A percentile compares a stretch with the other conserved stretches of the same genome.
phyloP scores from a whole-genome alignment of 2,888 invertebrate species.

The Lithophane ornitopus region DNA sequence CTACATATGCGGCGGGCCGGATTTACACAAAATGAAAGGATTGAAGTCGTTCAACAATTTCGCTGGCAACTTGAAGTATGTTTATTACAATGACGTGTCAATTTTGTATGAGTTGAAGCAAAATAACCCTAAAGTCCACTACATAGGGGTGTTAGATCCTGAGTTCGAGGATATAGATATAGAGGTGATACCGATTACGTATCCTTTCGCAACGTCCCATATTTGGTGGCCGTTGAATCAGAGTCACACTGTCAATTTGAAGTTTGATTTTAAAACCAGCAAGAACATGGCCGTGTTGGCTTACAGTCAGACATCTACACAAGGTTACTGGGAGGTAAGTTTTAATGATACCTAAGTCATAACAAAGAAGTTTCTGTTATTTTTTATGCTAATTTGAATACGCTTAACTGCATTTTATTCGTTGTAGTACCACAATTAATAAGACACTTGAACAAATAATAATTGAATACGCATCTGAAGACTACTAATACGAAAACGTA shows the following conservation, averaged over 20 bases:
- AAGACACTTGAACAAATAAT: slow-evolving; percentile 35
- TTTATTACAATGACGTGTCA: slow-evolving; percentile 98
- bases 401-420: slow-evolving; percentile 18
- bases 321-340: slow-evolving; percentile 96
- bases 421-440: slow-evolving; percentile 2
- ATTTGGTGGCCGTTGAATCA: slow-evolving; percentile 96
- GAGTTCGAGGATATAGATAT: slow-evolving; percentile 96
- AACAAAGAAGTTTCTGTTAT: slow-evolving; percentile 34
- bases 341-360: slow-evolving; percentile 26
- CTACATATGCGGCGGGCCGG: slow-evolving; percentile 97
- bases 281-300: slow-evolving; percentile 96
- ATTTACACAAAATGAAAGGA: slow-evolving; percentile 95
- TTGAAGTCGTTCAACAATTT: slow-evolving; percentile 96
- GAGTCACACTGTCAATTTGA: slow-evolving; percentile 93
- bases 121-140: slow-evolving; percentile 96
- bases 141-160: slow-evolving; percentile 94
- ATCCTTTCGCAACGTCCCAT: slow-evolving; percentile 97
- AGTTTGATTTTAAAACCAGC: slow-evolving; percentile 96
- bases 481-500: not conserved
- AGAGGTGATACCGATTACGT: slow-evolving; percentile 97
- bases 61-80: slow-evolving; percentile 97
- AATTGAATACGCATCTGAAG: slow-evolving; percentile 12
- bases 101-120: slow-evolving; percentile 96
- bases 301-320: slow-evolving; percentile 94
- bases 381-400: slow-evolving; percentile 50